Conservation (phyloP, 1,140 invertebrate genomes). For the Ptiloglossa arizonensis region DNA sequence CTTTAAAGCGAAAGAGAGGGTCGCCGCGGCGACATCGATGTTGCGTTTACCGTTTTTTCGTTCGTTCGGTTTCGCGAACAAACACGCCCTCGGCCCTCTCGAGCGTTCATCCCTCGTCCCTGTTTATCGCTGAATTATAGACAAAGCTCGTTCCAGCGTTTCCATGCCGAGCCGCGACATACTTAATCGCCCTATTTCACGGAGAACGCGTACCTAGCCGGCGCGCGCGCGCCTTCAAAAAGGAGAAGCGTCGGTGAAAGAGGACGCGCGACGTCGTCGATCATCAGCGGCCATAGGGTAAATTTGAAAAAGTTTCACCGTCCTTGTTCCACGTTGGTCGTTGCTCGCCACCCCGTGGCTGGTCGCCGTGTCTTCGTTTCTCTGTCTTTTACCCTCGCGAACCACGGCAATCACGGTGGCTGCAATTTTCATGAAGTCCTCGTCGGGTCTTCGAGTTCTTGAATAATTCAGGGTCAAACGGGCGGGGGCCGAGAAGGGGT, state of each 20-base stretch:
- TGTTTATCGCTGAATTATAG: constrained; percentile 51
- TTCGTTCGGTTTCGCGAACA: constrained; percentile 29
- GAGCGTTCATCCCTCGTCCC: constrained; percentile 3
- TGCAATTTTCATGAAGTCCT: constrained; percentile 81
- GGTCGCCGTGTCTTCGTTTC: not conserved
- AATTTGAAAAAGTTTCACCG: constrained; percentile 67
- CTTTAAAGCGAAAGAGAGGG: not conserved
- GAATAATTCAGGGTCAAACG: constrained; percentile 80
- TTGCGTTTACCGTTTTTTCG: constrained; percentile 11
- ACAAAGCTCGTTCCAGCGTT: constrained; percentile 40
- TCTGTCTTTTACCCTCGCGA: constrained; percentile 53
- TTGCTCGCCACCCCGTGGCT: not conserved
- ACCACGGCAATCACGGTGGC: constrained; percentile 76
- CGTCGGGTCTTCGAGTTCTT: constrained; percentile 73
- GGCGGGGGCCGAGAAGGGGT: constrained; percentile 17
- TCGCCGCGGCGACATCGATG: not conserved
- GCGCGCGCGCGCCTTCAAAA: constrained; percentile 29
- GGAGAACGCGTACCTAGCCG: constrained; percentile 6
- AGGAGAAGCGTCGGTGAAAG: constrained; percentile 21
- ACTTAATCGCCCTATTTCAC: constrained; percentile 58
- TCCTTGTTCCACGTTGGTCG: constrained; percentile 5
- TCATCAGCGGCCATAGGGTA: constrained; percentile 60
- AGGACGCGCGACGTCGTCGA: constrained; percentile 58
- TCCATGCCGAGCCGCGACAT: constrained; percentile 31
- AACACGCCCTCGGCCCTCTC: constrained; percentile 17